Base-by-base conservation (phyloP, 2,797 vertebrate genomes). In the Lophotriccus pileatus region DNA sequence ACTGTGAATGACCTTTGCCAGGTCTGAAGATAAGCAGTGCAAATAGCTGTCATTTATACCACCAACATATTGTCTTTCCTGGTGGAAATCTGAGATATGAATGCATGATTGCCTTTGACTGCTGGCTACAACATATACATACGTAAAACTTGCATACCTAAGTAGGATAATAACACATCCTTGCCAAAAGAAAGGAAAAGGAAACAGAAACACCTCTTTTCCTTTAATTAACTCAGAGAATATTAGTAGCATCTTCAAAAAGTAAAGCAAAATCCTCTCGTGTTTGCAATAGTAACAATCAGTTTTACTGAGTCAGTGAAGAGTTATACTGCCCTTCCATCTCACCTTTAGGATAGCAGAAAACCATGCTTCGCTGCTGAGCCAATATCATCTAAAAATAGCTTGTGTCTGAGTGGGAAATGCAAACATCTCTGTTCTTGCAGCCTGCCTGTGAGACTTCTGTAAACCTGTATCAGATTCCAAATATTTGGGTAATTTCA, bases 341-440 rank as follows among this genome's bases (percentile, higher is more conserved):
- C 55, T 86, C 89, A 81, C 69, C 84, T 93, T 92, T 95, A 86
- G 79, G 76, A 84, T 22, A 73, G 82, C 59, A 56, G 66, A 63
- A 94, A 88, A 86, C 86, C 55, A 76, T 87, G 13, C 73, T 91
- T 78, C 79, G 59, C 66, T 89, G 55, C 46, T 62, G 47, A 89
- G 66, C 66, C 76, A 85, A 16, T 88, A 87, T 53, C 0, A 9
- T 83, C 89, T 95, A 94, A 95, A 97, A 95, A 95, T 95, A 96
- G 44, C 36, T 41, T 37, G 19, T 67, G n/a, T 85, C 60, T 90
- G 68, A 83, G 60, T 80, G 49, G 72, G 60, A 94, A 89, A 87
- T 39, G 46, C 87, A 89, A 85, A 77, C 58, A 78, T 66, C 58
- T 94, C 76, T 64, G 13, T 66, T 89, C 53, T 41, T 81, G 20